Conservation (phyloP, 2,888 invertebrate genomes). For the Drosophila borborema region DNA sequence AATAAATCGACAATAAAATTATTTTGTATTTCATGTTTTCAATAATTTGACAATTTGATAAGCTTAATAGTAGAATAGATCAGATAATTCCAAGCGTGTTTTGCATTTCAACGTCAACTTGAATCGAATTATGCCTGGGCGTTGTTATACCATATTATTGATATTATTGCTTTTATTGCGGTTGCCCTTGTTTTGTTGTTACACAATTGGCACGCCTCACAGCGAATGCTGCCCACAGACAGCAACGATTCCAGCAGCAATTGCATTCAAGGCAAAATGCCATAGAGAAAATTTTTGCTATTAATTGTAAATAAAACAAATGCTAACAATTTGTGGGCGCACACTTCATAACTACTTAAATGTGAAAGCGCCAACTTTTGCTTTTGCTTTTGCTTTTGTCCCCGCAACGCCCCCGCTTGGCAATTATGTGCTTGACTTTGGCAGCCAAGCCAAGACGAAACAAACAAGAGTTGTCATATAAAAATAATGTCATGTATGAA, state of each 20-base stretch:
- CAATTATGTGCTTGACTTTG: constrained; percentile 79
- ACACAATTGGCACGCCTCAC: constrained; percentile 61
- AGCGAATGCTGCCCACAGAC: constrained; percentile 60
- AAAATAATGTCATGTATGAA: background rate
- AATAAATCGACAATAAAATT: constrained; percentile 11
- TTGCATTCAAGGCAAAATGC: constrained; percentile 62
- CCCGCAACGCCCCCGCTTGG: constrained; percentile 60
- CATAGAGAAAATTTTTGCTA: constrained; percentile 45
- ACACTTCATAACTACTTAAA: constrained; percentile 34
- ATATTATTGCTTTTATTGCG: constrained; percentile 26
- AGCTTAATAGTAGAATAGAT: constrained; percentile 7
- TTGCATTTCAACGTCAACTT: constrained; percentile 24
- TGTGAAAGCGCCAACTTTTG: constrained; percentile 64
- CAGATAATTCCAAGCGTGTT: constrained; percentile 6
- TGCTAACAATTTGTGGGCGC: constrained; percentile 62
- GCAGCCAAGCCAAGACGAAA: constrained; percentile 48
- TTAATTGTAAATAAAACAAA: constrained; percentile 70
- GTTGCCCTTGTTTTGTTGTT: constrained; percentile 32
- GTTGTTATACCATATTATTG: constrained; percentile 18
- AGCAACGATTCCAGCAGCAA: constrained; percentile 34
- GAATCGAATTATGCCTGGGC: constrained; percentile 32
- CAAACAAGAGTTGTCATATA: constrained; percentile 33
- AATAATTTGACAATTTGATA: constrained; percentile 35
- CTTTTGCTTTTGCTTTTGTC: constrained; percentile 52
- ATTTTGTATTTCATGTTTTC: constrained; percentile 9